phyloP scores from a whole-genome alignment of 2,888 invertebrate genomes.

The Uloborus plumipes region DNA sequence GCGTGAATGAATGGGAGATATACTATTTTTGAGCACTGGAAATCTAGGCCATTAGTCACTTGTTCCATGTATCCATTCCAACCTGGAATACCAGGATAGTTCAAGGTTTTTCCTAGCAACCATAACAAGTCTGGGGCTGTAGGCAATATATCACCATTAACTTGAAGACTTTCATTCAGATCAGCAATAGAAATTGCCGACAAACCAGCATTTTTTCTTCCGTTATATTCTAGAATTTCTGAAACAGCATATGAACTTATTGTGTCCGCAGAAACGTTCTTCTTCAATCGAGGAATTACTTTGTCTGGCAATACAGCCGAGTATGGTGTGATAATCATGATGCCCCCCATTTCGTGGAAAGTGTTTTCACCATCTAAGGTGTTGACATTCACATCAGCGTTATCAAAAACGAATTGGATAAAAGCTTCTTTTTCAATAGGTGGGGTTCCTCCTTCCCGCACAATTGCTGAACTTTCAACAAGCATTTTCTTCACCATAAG shows the following conservation, averaged over 20 bases:
- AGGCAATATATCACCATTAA: slow-evolving; percentile 4
- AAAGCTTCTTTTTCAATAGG: slow-evolving; percentile 1
- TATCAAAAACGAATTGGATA: slow-evolving; percentile 3
- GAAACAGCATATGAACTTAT: too few species aligned
- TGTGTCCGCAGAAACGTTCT: neutral
- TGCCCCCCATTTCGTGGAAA: slow-evolving; percentile 19
- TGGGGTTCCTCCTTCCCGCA: neutral
- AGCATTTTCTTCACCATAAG: slow-evolving; percentile 2
- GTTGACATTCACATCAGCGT: too few species aligned
- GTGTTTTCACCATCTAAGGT: slow-evolving; percentile 7
- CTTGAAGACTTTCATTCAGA: neutral
- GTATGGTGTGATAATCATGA: slow-evolving; percentile 9
- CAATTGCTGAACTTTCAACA: slow-evolving; percentile 3
- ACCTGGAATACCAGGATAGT: slow-evolving; percentile 1
- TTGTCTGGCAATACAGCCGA: neutral
- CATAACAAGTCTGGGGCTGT: neutral
- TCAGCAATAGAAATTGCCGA: neutral
- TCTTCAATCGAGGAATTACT: neutral
- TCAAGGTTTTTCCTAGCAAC: neutral
- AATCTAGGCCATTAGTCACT: too few species aligned
- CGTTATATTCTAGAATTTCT: too few species aligned
- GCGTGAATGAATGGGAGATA: too few species aligned
- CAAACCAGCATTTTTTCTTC: slow-evolving; percentile 4
- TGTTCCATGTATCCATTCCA: slow-evolving; percentile 17
- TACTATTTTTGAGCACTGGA: too few species aligned